Conservation (phyloP, 2,113 vertebrate species). For the Lepus europaeus region DNA sequence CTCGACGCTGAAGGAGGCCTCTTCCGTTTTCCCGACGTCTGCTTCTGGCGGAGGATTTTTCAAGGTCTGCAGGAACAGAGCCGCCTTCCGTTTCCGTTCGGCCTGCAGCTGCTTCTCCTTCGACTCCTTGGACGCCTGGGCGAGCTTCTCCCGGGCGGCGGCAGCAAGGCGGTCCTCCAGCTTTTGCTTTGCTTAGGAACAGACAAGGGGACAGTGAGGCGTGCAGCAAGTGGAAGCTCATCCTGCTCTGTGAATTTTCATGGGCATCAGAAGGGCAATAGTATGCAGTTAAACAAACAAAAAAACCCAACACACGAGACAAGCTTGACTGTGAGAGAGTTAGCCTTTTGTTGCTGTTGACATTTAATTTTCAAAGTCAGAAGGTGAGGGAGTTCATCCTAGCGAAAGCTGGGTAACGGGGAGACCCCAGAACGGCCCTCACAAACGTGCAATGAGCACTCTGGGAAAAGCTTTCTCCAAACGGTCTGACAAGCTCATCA, state of each 20-base stretch:
- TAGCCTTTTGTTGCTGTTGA: background rate
- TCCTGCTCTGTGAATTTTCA: background rate
- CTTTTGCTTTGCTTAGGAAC: constrained; percentile 94
- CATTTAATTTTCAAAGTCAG: background rate
- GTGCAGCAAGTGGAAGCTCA: background rate
- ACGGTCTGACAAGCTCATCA: accelerated
- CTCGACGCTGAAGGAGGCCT: constrained; percentile 88
- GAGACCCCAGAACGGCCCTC: background rate
- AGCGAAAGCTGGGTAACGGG: background rate
- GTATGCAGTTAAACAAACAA: background rate
- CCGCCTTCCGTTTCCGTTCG: constrained; percentile 97
- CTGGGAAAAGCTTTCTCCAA: background rate
- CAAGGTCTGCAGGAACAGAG: constrained; percentile 96
- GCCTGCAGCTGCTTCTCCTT: constrained; percentile 99
- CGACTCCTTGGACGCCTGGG: constrained; percentile 98
- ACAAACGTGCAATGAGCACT: too few relatives aligned
- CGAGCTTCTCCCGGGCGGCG: constrained; percentile 98
- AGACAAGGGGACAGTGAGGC: background rate
- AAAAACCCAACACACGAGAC: background rate
- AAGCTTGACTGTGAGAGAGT: background rate
- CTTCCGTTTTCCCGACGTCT: constrained; percentile 91
- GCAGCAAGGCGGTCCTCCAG: constrained; percentile 98
- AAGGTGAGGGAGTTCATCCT: background rate
- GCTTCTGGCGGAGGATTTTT: constrained; percentile 92
- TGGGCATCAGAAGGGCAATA: background rate